These are phyloP conservation scores for Oncorhynchus kisutch DNA, from an alignment of 2,113 vertebrate species.

Conservation along the genomic window DNA sequence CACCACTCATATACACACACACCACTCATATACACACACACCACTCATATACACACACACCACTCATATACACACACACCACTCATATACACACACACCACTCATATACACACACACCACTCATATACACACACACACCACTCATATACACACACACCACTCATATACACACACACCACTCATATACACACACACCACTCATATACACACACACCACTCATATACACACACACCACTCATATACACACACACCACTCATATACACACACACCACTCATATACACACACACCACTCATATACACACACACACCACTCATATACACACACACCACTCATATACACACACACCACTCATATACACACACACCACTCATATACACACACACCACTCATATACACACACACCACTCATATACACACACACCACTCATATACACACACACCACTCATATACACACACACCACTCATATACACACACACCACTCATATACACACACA, in stretches of 20 bases:
- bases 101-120: background rate
- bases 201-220: background rate
- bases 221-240: no score
- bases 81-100: background rate
- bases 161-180: no score
- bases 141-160: background rate
- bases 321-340: background rate
- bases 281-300: no score
- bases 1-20: background rate
- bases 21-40: background rate
- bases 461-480: no score
- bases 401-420: no score
- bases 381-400: background rate
- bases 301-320: no score
- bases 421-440: no score
- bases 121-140: background rate
- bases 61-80: background rate
- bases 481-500: background rate
- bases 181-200: no score
- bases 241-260: no score
- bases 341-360: no score
- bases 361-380: no score
- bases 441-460: background rate
- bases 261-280: background rate
- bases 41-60: no score